phyloP scores from a whole-genome alignment of 2,888 invertebrate genomes.

The Caenorhabditis sulstoni region DNA sequence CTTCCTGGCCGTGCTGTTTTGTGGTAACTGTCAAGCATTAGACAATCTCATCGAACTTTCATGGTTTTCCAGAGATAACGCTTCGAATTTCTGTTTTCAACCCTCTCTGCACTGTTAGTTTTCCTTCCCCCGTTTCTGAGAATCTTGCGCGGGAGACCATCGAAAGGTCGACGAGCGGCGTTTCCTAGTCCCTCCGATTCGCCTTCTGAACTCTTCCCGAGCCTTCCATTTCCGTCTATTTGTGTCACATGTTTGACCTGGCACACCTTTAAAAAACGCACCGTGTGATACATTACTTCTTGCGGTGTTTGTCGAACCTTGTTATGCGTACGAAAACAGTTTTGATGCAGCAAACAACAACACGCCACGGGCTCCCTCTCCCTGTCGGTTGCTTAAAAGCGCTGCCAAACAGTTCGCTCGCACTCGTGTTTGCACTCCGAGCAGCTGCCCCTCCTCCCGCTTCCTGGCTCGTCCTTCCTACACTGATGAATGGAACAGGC shows the following conservation, averaged over 20 bases:
- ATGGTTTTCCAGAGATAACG: no score
- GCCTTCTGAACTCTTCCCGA: background rate
- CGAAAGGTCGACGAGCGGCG: no score
- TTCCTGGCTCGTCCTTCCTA: background rate
- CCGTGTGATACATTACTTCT: conserved; percentile 4
- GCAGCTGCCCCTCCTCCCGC: background rate
- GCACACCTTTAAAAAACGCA: conserved; percentile 14
- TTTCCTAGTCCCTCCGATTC: background rate
- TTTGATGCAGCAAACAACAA: conserved; percentile 19
- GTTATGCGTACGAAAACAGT: conserved; percentile 27
- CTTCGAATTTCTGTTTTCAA: no score
- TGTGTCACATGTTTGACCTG: conserved; percentile 35
- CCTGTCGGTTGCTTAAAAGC: conserved; percentile 4
- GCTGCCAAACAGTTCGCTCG: conserved; percentile 16
- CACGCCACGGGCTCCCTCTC: background rate
- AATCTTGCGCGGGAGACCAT: no score
- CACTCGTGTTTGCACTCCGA: conserved; percentile 15
- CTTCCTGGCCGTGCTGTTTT: no score
- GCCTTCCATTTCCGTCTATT: background rate
- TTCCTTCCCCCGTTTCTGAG: no score
- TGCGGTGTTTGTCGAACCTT: conserved; percentile 9
- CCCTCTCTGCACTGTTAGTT: no score
- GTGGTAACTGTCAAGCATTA: no score
- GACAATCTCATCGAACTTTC: no score
- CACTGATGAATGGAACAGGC: background rate